Evolutionary conservation across 2,113 vertebrate genomes (phyloP), one percentile per base, ranked within the genome.

Genomic region (Erythrocercus mccallii): DNA sequence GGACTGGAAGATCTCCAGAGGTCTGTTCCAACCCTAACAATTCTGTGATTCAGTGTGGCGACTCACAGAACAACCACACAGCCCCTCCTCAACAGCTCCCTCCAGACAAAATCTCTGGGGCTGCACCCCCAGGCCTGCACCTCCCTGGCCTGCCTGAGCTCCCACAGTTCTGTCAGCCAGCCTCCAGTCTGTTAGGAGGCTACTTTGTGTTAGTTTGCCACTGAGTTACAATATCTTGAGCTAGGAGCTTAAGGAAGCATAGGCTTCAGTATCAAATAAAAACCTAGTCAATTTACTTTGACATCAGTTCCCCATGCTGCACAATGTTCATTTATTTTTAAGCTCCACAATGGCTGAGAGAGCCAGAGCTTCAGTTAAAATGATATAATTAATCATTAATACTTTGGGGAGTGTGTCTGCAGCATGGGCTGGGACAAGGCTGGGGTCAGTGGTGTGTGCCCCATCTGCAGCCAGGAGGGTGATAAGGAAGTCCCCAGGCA

Each of bases 141-240:
- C 6, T 30, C 18, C 9, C 40, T 22, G n/a, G 50, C 51, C 65
- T 35, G 23, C 35, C 60, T 42, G 60, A 54, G 54, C 30, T 48
- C 33, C 15, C 45, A 4, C 28, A 12, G 15, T 15, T 37, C 37
- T 48, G 21, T 27, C 69, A 69, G 40, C 11, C 3, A 10, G 40
- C 15, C 61, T 38, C 13, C n/a, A 93, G 57, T 68, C 88, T 79
- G 30, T 58, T 77, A n/a, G 1, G 6, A 94, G 76, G 53, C 72
- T 90, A 9, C 50, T 79, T 94, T 47, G 50, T 85, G 76, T 81
- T 95, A 95, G 85, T 91, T 92, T 94, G 61, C 92, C 31, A 45
- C 47, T 92, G 80, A 95, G 57, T 93, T 88, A 60, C 71, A 74
- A 1, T 54, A 85, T 73, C 61, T 76, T 65, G 62, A 91, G 58